phyloP scores from a whole-genome alignment of 2,888 invertebrate species.

The Torymus tubicola region DNA sequence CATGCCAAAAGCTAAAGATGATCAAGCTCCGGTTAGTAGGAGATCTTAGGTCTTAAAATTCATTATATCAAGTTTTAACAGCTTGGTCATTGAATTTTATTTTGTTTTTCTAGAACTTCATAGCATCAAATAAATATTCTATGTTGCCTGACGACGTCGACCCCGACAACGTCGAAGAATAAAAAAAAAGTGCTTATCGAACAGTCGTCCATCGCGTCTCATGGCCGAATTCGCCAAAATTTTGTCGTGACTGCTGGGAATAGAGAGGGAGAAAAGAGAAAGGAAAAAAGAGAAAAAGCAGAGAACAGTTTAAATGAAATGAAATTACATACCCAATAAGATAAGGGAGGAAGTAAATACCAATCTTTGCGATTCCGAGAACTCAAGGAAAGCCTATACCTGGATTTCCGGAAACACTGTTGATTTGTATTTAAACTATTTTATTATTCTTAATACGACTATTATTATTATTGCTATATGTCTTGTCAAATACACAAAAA shows the following conservation, averaged over 20 bases:
- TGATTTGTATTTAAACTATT: conserved; percentile 74
- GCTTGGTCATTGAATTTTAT: not conserved
- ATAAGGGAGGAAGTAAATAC: conserved; percentile 24
- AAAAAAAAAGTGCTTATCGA: conserved; percentile 59
- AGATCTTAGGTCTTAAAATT: not conserved
- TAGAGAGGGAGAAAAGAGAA: conserved; percentile 16
- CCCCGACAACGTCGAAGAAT: conserved; percentile 76
- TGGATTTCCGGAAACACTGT: conserved; percentile 67
- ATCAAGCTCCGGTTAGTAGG: conserved; percentile 83
- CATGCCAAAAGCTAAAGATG: conserved; percentile 86
- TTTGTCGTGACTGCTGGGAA: conserved; percentile 48
- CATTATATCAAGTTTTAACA: not conserved
- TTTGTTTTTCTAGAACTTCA: conserved; percentile 81
- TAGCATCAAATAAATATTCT: conserved; percentile 87
- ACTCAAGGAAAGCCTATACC: conserved; percentile 52
- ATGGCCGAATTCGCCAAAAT: conserved; percentile 59
- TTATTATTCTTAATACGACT: conserved; percentile 71
- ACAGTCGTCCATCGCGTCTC: conserved; percentile 12
- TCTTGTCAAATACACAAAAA: conserved; percentile 57
- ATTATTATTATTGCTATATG: conserved; percentile 62
- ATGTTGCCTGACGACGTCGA: conserved; percentile 84
- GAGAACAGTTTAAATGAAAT: conserved; percentile 33
- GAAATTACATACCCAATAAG: too few relatives aligned
- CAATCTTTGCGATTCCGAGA: conserved; percentile 54
- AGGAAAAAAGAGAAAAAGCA: conserved; percentile 18